These are phyloP conservation scores for Willisornis vidua DNA, from an alignment of 2,113 vertebrate genomes.

Conservation along the genomic window DNA sequence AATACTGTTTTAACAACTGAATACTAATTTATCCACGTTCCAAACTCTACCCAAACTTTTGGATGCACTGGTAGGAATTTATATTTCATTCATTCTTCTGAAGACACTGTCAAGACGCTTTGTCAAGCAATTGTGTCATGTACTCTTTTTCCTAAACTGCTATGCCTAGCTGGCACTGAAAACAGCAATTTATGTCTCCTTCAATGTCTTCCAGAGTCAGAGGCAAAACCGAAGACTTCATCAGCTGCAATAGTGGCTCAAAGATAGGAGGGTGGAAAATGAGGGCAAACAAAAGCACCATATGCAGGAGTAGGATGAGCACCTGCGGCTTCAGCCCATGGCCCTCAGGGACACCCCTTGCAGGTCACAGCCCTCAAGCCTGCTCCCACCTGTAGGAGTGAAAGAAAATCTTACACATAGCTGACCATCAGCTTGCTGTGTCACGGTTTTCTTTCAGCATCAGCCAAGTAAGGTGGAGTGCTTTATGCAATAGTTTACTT, in stretches of 20 bases:
- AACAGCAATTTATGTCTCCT: not conserved
- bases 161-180: not conserved
- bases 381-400: not conserved
- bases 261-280: not conserved
- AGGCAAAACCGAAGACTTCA: not conserved
- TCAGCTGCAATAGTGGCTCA: accelerated
- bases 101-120: not conserved
- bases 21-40: not conserved
- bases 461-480: not conserved
- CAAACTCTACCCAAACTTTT: not conserved
- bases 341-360: not conserved
- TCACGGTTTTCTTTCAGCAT: not conserved
- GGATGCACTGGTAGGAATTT: not conserved
- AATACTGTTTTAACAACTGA: not conserved
- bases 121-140: not conserved
- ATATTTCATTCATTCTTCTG: not conserved
- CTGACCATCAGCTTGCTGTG: accelerated
- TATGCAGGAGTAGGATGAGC: not conserved
- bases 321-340: not conserved
- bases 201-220: not conserved
- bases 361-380: not conserved
- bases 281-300: not conserved
- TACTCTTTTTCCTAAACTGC: not conserved
- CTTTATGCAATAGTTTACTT: not conserved
- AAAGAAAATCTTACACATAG: accelerated